These are phyloP conservation scores for Otis tarda DNA, from an alignment of 2,113 vertebrate species.

Conservation along the genomic window DNA sequence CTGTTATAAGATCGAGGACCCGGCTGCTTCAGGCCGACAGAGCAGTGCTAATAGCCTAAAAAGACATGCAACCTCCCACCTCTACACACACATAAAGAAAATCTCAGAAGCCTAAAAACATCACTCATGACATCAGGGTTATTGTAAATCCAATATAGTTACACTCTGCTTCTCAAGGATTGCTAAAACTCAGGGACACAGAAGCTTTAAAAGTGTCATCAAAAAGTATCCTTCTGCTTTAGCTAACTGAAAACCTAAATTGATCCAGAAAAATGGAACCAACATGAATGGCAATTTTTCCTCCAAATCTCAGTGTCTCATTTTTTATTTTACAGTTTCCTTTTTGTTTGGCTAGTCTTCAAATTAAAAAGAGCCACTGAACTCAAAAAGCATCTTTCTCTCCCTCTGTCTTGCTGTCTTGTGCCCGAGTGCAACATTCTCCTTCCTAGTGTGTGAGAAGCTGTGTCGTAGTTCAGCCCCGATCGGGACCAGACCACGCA, in stretches of 20 bases:
- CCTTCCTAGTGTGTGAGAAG: not conserved
- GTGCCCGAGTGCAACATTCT: not conserved
- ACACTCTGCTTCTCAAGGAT: not conserved
- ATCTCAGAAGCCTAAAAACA: not conserved
- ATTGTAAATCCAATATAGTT: not conserved
- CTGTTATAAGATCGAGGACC: not conserved
- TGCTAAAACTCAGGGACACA: not conserved
- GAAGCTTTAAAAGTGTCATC: not conserved
- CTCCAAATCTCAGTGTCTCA: not conserved
- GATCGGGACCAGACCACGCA: too few species aligned
- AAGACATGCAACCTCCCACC: fast-evolving
- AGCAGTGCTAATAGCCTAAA: not conserved
- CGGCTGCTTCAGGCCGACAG: not conserved
- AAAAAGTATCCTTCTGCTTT: not conserved
- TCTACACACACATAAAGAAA: not conserved
- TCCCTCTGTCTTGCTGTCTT: fast-evolving
- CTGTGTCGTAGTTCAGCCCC: too few species aligned
- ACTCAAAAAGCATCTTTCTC: not conserved
- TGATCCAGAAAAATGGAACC: not conserved
- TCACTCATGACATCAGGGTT: not conserved
- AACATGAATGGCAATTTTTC: not conserved
- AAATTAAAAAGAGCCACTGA: not conserved
- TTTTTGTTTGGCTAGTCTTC: not conserved
- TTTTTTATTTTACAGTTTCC: not conserved
- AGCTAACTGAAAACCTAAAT: not conserved